A percentile compares a stretch with the other conserved stretches of the same genome.
These are phyloP conservation scores for Drosophila yakuba DNA, from an alignment of 1,140 invertebrate species.

Conservation along the genomic window DNA sequence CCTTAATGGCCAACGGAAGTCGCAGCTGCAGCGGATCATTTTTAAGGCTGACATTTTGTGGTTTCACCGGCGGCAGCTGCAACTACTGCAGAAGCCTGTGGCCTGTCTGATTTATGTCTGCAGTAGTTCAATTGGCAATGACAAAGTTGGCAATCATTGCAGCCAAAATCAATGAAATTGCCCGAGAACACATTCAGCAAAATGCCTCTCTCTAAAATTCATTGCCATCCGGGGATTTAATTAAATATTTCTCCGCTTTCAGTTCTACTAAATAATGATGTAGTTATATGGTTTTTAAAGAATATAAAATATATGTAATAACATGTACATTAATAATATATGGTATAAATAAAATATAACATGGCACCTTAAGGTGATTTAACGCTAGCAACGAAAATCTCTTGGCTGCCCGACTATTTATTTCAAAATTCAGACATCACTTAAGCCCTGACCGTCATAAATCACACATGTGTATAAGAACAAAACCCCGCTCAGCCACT, in stretches of 20 bases:
- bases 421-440: slow-evolving; percentile 37
- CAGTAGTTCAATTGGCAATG: slow-evolving; percentile 61
- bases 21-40: slow-evolving; percentile 67
- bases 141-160: slow-evolving; percentile 52
- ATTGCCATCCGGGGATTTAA: neutral
- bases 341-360: neutral
- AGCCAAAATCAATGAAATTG: slow-evolving; percentile 42
- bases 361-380: neutral
- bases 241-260: neutral
- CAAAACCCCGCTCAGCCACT: slow-evolving; percentile 13
- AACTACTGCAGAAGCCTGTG: slow-evolving; percentile 22
- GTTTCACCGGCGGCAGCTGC: slow-evolving; percentile 34
- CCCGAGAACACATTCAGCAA: neutral
- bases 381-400: slow-evolving; percentile 12
- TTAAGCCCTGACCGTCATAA: slow-evolving; percentile 36
- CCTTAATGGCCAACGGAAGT: slow-evolving; percentile 66
- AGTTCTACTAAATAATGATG: no score
- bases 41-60: slow-evolving; percentile 71
- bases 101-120: slow-evolving; percentile 70
- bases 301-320: no score
- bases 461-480: slow-evolving; percentile 43
- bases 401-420: slow-evolving; percentile 19
- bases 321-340: no score
- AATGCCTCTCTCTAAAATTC: neutral
- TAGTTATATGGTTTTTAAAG: no score